Percentiles rank a stretch among this genome's conserved stretches.
These are phyloP conservation scores for Ceratina japonica DNA, from an alignment of 1,140 invertebrate genomes.

Conservation along the genomic window DNA sequence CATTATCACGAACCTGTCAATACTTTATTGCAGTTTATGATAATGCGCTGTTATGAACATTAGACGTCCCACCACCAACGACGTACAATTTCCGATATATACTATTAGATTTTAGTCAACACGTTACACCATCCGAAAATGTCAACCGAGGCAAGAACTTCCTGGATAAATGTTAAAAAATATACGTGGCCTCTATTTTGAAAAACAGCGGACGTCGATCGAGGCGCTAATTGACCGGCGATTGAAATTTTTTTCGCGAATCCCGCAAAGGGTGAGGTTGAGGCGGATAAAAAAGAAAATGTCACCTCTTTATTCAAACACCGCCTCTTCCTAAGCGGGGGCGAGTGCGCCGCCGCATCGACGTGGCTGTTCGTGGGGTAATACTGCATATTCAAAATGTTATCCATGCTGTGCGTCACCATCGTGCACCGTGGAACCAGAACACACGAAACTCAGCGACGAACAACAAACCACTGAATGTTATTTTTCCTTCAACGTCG, in stretches of 20 bases:
- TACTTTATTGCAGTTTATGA: not conserved
- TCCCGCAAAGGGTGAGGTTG: not conserved
- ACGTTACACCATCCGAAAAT: no score
- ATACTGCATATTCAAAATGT: constrained; percentile 78
- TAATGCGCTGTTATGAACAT: not conserved
- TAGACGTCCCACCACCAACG: not conserved
- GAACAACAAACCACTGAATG: not conserved
- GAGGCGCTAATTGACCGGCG: no score
- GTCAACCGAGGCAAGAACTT: no score
- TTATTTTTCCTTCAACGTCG: not conserved
- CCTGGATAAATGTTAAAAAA: no score
- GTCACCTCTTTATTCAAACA: constrained; percentile 77
- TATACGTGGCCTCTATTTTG: no score
- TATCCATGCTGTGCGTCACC: constrained; percentile 78
- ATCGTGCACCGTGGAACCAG: constrained; percentile 56
- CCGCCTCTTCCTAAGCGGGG: constrained; percentile 71
- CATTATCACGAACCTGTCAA: not conserved
- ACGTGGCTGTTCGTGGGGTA: constrained; percentile 68
- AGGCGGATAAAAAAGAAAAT: constrained; percentile 1
- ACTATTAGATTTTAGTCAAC: no score
- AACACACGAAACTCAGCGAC: not conserved
- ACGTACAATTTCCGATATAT: not conserved
- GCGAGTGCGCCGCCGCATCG: constrained; percentile 63
- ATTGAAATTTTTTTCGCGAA: not conserved
- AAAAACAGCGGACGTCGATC: no score